Base-by-base conservation (phyloP, 2,888 invertebrate species). In the Gryllus longicercus region DNA sequence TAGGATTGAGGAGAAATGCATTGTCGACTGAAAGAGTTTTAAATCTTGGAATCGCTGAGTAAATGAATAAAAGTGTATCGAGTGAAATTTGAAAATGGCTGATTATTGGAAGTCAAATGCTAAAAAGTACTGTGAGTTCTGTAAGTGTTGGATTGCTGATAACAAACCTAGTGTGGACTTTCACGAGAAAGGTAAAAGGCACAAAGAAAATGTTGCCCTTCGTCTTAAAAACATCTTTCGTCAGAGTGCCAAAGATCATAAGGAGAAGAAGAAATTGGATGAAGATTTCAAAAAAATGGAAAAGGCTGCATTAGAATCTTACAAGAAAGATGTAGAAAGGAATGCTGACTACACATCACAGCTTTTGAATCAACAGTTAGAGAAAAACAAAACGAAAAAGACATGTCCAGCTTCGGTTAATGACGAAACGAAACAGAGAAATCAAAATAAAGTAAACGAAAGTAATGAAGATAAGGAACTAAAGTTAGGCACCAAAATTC, bases 131-230 rank as follows among this genome's bases (percentile, higher is more conserved):
- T 99, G 99, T 86, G 97, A 98, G 84, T 96, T 97, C 88, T 99
- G 99, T 88, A 98, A 98, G 88, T 98, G 98, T 86, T 99, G 98
- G 98, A 95, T 97, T 85, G 95, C 97, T 80, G 98, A 98, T 87
- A 99, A 99, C 86, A 97, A 21, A 21, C 21, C 21, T 21, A 21
- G 21, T 21, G 21, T 21, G 21, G 21, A 21, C 21, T 21, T 21
- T 21, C 21, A 21, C 21, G 21, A 21, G 21, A 21, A 21, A 21
- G 21, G 21, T 21, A 21, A 21, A 21, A 21, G 21, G 21, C 21
- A 21, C 21, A 21, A 21, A 21, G 21, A 21, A 21, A 21, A 21
- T 21, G 21, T 21, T 21, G 21, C 21, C 1, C 21, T 21, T 21
- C 21, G 21, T 21, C 21, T 21, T 21, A 21, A 21, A 21, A 21